Evolutionary conservation across 2,888 invertebrate species (phyloP).

Genomic region (Synergus gifuensis): DNA sequence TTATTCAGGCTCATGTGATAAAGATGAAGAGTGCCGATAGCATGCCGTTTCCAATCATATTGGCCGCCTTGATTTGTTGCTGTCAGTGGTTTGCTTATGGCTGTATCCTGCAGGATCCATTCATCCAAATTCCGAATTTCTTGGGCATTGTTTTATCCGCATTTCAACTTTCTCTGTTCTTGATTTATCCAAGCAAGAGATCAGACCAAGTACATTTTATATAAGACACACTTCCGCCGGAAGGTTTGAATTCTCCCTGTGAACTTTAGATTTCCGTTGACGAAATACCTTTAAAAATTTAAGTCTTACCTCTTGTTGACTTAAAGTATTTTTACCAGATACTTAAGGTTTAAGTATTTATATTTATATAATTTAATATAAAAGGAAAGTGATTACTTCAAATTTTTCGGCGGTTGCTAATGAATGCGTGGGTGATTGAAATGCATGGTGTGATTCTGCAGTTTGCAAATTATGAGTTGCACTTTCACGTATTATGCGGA

Average conservation of each 20-base stretch:
- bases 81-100: conserved; percentile 93
- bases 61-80: conserved; percentile 89
- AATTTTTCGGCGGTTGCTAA: background rate
- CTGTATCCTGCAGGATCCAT: conserved; percentile 86
- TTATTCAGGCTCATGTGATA: conserved; percentile 84
- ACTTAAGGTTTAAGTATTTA: background rate
- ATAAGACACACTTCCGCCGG: conserved; percentile 52
- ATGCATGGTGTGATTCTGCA: background rate
- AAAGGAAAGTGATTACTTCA: background rate
- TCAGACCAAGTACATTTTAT: conserved; percentile 64
- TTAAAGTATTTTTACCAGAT: background rate
- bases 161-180: conserved; percentile 87
- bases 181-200: conserved; percentile 83
- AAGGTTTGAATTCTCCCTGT: conserved; percentile 23
- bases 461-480: background rate
- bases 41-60: conserved; percentile 92
- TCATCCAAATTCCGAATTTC: conserved; percentile 89
- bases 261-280: background rate
- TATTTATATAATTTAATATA: background rate
- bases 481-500: background rate
- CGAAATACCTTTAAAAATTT: background rate
- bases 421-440: background rate
- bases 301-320: background rate
- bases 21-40: conserved; percentile 89
- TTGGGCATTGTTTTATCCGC: conserved; percentile 87